Evolutionary conservation across 2,797 vertebrate species (phyloP).

Genomic region (Onychomys torridus): DNA sequence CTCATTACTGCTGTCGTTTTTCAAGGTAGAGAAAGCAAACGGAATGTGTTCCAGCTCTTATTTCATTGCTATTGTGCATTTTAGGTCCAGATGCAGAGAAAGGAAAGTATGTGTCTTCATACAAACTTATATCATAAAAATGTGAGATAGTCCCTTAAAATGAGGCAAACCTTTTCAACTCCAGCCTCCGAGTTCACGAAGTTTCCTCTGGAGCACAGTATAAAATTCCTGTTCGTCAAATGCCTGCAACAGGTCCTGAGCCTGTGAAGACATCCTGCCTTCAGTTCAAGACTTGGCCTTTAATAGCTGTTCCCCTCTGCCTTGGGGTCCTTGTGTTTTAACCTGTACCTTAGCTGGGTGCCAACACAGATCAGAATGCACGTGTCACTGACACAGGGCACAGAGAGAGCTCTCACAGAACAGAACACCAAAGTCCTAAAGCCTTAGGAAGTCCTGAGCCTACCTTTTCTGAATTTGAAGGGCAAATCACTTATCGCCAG

Average conservation of each 20-base stretch:
- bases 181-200: not conserved
- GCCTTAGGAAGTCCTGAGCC: slow-evolving; percentile 39
- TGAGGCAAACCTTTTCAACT: not conserved
- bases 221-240: slow-evolving; percentile 26
- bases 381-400: rapidly evolving
- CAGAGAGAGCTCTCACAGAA: not conserved
- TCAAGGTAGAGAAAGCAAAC: slow-evolving; percentile 37
- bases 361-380: not conserved
- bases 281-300: not conserved
- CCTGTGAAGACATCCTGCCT: not conserved
- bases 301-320: not conserved
- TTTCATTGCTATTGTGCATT: not conserved
- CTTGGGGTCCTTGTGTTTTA: not conserved
- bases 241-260: not conserved
- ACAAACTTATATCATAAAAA: slow-evolving; percentile 34
- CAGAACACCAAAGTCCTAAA: not conserved
- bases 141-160: not conserved
- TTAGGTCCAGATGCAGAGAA: not conserved
- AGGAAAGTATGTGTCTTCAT: not conserved
- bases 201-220: not conserved
- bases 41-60: not conserved
- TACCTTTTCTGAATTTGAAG: slow-evolving; percentile 60
- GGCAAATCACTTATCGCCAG: slow-evolving; percentile 64
- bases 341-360: not conserved
- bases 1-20: not conserved